phyloP scores from a whole-genome alignment of 2,888 invertebrate genomes.

The Drosophila hamatofila region DNA sequence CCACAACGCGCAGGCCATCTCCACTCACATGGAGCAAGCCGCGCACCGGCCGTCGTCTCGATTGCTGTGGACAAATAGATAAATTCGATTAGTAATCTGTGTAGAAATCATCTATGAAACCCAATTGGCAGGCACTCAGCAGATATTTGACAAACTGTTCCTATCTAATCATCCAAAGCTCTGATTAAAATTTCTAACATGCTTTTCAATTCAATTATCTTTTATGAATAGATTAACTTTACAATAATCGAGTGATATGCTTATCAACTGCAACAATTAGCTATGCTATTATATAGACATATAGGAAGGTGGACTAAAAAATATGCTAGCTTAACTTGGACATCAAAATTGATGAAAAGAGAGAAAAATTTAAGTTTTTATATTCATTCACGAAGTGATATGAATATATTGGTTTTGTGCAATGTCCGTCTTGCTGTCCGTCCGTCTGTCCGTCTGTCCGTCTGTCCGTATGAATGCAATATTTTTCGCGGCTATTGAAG shows the following conservation, averaged over 20 bases:
- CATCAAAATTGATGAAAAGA: no score
- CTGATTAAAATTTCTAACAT: neutral
- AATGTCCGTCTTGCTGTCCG: no score
- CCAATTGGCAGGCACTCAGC: neutral
- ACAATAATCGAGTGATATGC: neutral
- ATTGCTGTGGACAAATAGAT: constrained; percentile 88
- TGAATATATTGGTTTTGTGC: no score
- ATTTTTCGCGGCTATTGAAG: no score
- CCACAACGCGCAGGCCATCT: constrained; percentile 98
- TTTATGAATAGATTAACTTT: neutral
- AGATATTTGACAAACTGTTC: neutral
- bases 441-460: no score
- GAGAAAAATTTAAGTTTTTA: no score
- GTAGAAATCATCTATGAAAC: neutral
- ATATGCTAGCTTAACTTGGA: no score
- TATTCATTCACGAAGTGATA: no score
- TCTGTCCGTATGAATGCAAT: no score
- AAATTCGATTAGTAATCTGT: neutral
- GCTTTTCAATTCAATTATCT: neutral
- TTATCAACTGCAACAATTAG: neutral
- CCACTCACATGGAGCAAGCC: constrained; percentile 96
- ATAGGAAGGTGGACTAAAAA: neutral
- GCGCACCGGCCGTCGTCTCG: constrained; percentile 94
- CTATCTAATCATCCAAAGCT: neutral
- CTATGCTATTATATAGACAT: neutral